A percentile compares a stretch with the other conserved stretches of the same genome.
Conservation (phyloP, 2,797 vertebrate genomes). For the Phrynocephalus forsythii region DNA sequence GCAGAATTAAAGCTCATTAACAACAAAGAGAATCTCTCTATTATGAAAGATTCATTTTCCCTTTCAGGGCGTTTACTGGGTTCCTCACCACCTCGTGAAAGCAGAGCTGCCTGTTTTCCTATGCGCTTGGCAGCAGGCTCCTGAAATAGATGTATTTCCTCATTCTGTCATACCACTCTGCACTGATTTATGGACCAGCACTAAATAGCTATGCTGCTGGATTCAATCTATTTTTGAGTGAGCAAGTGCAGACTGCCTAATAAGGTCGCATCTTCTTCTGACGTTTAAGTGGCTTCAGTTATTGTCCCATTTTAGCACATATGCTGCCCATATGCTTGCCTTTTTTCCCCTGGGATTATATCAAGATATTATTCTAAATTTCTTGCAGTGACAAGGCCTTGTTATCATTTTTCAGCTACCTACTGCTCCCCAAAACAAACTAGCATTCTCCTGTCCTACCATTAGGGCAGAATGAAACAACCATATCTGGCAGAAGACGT, state of each 20-base stretch:
- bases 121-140: neutral
- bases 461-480: neutral
- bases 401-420: neutral
- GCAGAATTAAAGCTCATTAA: constrained; percentile 11
- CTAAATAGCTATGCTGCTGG: neutral
- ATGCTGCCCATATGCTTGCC: neutral
- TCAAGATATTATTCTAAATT: neutral
- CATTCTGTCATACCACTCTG: constrained; percentile 18
- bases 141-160: constrained; percentile 21
- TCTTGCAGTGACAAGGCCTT: too few species aligned
- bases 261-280: constrained; percentile 8
- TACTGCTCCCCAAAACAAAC: neutral
- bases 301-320: constrained; percentile 3
- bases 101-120: constrained; percentile 26
- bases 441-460: neutral
- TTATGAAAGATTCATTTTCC: constrained; percentile 24
- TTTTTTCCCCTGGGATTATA: neutral
- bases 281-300: neutral
- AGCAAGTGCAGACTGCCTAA: constrained; percentile 28
- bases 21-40: neutral
- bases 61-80: neutral
- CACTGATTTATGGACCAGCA: constrained; percentile 30
- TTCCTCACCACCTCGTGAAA: constrained; percentile 12
- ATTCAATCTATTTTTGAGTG: constrained; percentile 26
- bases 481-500: neutral